Evolutionary conservation across 2,113 vertebrate genomes (phyloP).

Genomic region (Redunca redunca): DNA sequence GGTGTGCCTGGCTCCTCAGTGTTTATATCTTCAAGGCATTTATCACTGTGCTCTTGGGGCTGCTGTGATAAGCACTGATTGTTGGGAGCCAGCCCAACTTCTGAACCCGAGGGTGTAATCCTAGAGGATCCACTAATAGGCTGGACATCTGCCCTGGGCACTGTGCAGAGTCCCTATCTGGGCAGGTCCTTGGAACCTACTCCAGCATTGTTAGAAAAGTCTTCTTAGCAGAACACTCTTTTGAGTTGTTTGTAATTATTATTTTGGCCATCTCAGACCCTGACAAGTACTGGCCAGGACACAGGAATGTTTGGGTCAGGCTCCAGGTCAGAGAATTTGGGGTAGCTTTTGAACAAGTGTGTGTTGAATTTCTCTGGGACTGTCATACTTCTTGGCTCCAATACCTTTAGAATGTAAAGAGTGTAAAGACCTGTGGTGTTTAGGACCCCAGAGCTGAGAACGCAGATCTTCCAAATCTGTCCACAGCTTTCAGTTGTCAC

Average conservation of each 20-base stretch:
- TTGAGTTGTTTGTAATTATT: slow-evolving; percentile 54
- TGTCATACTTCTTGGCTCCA: slow-evolving; percentile 34
- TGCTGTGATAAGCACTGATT: slow-evolving; percentile 1
- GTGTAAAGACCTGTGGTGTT: slow-evolving; percentile 17
- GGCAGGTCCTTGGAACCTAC: not conserved
- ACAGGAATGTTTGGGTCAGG: slow-evolving; percentile 59
- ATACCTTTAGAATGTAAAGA: slow-evolving; percentile 40
- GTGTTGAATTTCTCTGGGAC: slow-evolving; percentile 33
- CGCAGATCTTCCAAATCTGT: not conserved
- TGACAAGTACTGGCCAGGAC: slow-evolving; percentile 39
- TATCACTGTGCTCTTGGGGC: slow-evolving; percentile 16
- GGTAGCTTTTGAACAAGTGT: slow-evolving; percentile 37
- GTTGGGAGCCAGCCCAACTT: not conserved
- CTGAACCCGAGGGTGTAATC: not conserved
- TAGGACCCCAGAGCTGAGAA: slow-evolving; percentile 19
- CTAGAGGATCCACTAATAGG: not conserved
- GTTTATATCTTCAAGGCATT: slow-evolving; percentile 40
- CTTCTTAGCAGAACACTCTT: slow-evolving; percentile 35
- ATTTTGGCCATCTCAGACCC: slow-evolving; percentile 39
- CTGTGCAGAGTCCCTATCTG: not conserved
- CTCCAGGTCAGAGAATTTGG: slow-evolving; percentile 46
- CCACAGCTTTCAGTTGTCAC: not conserved
- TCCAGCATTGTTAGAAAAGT: slow-evolving; percentile 36
- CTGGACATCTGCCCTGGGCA: not conserved
- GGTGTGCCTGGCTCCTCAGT: slow-evolving; percentile 15